Evolutionary conservation across 2,113 vertebrate genomes (phyloP).

Genomic region (Myrmecophaga tridactyla): DNA sequence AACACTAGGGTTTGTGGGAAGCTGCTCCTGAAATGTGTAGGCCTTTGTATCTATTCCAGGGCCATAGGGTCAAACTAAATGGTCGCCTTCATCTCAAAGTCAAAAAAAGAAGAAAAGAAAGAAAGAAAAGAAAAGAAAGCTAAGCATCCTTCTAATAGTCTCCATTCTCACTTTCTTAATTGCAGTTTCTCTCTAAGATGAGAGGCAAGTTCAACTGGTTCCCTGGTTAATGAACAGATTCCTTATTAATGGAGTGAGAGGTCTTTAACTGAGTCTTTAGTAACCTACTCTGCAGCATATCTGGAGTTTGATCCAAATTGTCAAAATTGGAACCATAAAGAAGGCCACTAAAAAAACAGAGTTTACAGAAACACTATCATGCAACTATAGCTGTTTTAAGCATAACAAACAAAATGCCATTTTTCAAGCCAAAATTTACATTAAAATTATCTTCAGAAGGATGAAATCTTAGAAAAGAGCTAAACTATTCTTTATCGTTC

Average conservation of each 20-base stretch:
- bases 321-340: neutral
- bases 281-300: neutral
- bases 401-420: neutral
- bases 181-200: neutral
- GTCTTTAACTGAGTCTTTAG: neutral
- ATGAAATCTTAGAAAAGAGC: neutral
- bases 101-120: neutral
- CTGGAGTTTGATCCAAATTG: neutral
- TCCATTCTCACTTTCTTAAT: neutral
- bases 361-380: neutral
- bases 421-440: conserved; percentile 19
- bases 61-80: neutral
- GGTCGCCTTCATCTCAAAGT: neutral
- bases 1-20: neutral
- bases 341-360: neutral
- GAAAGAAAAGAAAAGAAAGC: neutral
- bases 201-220: neutral
- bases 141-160: neutral
- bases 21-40: neutral
- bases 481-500: neutral
- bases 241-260: neutral
- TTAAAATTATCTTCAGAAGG: neutral
- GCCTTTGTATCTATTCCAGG: neutral
- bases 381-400: neutral
- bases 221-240: neutral